A percentile compares a stretch with the other conserved stretches of the same genome.
Evolutionary conservation across 2,888 invertebrate species (phyloP).

Genomic region (Aelia acuminata): DNA sequence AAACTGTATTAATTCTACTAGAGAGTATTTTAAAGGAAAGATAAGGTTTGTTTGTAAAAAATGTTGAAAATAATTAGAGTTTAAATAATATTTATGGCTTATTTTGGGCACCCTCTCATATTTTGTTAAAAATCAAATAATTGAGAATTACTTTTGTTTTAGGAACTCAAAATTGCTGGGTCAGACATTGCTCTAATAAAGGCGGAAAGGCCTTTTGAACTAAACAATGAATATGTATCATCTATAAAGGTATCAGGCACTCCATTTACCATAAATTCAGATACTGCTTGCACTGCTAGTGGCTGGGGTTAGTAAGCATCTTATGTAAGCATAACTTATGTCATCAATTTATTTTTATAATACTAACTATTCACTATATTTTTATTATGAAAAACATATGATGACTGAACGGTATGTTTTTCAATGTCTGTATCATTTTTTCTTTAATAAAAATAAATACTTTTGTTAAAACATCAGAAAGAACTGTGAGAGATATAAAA

Average conservation of each 20-base stretch:
- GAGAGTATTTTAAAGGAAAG: no score
- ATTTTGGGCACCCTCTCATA: no score
- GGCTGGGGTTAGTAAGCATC: constrained; percentile 63
- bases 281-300: constrained; percentile 62
- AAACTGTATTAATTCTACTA: no score
- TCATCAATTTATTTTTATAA: constrained; percentile 14
- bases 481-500: no score
- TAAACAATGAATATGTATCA: constrained; percentile 56
- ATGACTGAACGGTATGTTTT: no score
- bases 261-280: constrained; percentile 62
- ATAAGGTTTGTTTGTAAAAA: no score
- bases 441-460: no score
- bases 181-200: constrained; percentile 63
- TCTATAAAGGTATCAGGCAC: constrained; percentile 61
- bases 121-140: not conserved
- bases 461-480: no score
- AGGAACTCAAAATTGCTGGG: constrained; percentile 64
- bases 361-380: not conserved
- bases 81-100: no score
- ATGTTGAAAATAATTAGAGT: no score
- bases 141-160: not conserved
- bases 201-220: constrained; percentile 58
- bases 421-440: no score
- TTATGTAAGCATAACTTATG: constrained; percentile 37
- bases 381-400: no score